Evolutionary conservation across 1,140 invertebrate genomes (phyloP).

Genomic region (Lepidotrigona ventralis): DNA sequence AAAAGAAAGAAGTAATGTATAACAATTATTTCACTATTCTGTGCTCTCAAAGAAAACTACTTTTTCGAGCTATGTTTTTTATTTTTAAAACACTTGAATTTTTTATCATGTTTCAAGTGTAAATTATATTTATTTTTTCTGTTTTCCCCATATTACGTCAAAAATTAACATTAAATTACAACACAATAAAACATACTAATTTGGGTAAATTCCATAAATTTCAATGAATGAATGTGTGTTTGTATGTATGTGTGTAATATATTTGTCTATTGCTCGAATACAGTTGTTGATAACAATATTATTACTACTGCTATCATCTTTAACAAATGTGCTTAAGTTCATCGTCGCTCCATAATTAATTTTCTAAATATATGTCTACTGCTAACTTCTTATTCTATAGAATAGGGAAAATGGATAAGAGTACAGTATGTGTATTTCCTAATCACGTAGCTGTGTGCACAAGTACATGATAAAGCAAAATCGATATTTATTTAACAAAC

Average conservation of each 20-base stretch:
- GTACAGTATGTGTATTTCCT: background rate
- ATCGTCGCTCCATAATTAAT: background rate
- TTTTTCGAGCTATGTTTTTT: background rate
- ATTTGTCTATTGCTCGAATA: background rate
- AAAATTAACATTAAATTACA: slow-evolving; percentile 3
- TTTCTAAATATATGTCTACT: background rate
- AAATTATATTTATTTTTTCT: background rate
- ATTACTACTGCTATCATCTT: background rate
- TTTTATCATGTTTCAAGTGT: background rate
- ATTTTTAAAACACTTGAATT: background rate
- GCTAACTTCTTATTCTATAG: background rate
- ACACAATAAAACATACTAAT: background rate
- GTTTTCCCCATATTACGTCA: background rate
- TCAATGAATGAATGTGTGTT: background rate
- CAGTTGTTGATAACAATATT: background rate
- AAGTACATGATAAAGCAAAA: background rate
- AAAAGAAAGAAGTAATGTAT: background rate
- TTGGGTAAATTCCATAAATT: background rate
- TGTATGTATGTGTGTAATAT: background rate
- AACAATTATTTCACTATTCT: background rate
- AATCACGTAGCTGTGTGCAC: background rate
- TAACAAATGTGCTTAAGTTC: background rate
- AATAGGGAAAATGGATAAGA: background rate
- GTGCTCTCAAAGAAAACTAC: background rate
- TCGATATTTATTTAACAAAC: slow-evolving; percentile 7